phyloP scores from a whole-genome alignment of 1,140 invertebrate species.

The Drosophila ogumai region DNA sequence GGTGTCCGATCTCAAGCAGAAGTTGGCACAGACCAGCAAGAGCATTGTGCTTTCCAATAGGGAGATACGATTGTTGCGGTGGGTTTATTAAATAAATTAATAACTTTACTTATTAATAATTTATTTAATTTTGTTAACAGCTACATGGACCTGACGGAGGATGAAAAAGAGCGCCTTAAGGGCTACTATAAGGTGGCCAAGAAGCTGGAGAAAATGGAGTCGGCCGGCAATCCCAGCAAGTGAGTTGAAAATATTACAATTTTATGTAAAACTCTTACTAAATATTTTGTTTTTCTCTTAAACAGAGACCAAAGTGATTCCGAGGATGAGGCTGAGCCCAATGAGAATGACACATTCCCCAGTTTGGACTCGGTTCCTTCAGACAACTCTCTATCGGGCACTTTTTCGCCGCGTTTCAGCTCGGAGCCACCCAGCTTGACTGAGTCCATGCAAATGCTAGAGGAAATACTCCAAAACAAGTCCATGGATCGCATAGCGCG shows the following conservation, averaged over 20 bases:
- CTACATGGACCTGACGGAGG: slow-evolving; percentile 96
- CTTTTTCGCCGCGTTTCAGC: slow-evolving; percentile 89
- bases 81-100: slow-evolving; percentile 30
- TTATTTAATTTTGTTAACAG: slow-evolving; percentile 72
- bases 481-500: slow-evolving; percentile 94
- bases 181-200: slow-evolving; percentile 96
- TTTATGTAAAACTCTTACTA: not conserved
- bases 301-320: slow-evolving; percentile 88
- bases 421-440: slow-evolving; percentile 94
- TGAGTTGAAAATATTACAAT: slow-evolving; percentile 48
- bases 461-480: slow-evolving; percentile 93
- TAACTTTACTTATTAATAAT: too few species aligned
- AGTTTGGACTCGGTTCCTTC: slow-evolving; percentile 92
- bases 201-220: slow-evolving; percentile 95
- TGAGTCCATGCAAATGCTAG: slow-evolving; percentile 95
- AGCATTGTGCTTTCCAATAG: slow-evolving; percentile 96
- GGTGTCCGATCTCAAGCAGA: slow-evolving; percentile 93
- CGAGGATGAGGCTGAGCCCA: slow-evolving; percentile 89
- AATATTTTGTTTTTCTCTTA: not conserved
- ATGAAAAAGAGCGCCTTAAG: slow-evolving; percentile 96
- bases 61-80: slow-evolving; percentile 94
- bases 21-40: slow-evolving; percentile 92
- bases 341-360: slow-evolving; percentile 89
- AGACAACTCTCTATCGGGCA: slow-evolving; percentile 88
- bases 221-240: slow-evolving; percentile 88